Evolutionary conservation across 2,113 vertebrate genomes (phyloP), one percentile per base, ranked within the genome.

Genomic region (Catharus fuscescens): DNA sequence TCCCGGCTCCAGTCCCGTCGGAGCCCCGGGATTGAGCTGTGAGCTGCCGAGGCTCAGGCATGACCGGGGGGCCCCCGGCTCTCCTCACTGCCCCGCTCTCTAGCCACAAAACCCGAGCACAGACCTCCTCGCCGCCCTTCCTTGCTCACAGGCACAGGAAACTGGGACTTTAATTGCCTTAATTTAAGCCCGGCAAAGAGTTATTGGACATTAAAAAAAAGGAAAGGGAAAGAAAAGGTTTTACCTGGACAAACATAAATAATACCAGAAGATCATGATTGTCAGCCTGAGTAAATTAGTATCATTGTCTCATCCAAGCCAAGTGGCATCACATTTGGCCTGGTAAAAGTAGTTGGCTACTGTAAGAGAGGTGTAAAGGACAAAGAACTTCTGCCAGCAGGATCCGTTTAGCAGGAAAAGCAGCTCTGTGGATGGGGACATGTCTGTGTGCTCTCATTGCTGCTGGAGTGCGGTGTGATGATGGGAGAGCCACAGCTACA

Each of bases 1-100:
- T 36, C n/a, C 59, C 15, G 9, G 32, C n/a, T 28, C 60, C 70
- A 6, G 47, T 18, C 23, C 32, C 23, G 28, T n/a, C n/a, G 28
- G 28, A 74, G 52, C 34, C 31, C 31, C 44, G 42, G 50, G 20
- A 31, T 23, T 1, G 25, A 13, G 76, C 66, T 26, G 59, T 5
- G 59, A 15, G 42, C 4, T 24, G 52, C 52, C 12, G 36, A 1
- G 36, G 28, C 32, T 52, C 26, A 11, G 57, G 34, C 29, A 15
- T 0, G 1, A 18, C 52, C 26, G 1, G 86, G 66, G 66, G 42
- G 48, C 40, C 0, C 40, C 48, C 50, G 17, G 50, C 67, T 44
- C 52, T 23, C 21, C 5, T 29, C 72, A 2, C 32, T 12, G 38
- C 42, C 17, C 2, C 8, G 13, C 44, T 66, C 31, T 42, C 31